Evolutionary conservation across 2,113 vertebrate genomes (phyloP).

Genomic region (Triplophysa dalaica): DNA sequence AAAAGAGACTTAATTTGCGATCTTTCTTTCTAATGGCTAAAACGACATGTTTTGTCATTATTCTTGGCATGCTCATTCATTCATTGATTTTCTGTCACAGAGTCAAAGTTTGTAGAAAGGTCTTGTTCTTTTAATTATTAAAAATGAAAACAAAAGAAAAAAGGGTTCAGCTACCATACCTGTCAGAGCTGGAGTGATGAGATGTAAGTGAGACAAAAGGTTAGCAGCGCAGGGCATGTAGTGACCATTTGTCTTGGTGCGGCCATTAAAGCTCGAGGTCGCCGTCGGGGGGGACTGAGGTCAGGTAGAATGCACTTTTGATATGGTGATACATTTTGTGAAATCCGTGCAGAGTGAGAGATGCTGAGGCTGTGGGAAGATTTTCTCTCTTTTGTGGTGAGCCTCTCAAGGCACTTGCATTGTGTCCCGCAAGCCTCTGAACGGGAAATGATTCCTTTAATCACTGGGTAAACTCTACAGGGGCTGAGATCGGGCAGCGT

Average conservation of each 20-base stretch:
- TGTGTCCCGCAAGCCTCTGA: slow-evolving; percentile 57
- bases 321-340: slow-evolving; percentile 74
- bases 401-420: slow-evolving; percentile 62
- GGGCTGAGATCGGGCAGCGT: slow-evolving; percentile 39
- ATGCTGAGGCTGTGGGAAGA: slow-evolving; percentile 70
- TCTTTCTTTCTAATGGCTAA: neutral
- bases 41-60: neutral
- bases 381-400: slow-evolving; percentile 62
- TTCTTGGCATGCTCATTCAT: neutral
- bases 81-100: neutral
- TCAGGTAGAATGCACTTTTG: slow-evolving; percentile 78
- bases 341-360: slow-evolving; percentile 70
- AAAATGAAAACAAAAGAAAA: slow-evolving; percentile 36
- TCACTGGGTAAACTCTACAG: slow-evolving; percentile 53
- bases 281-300: slow-evolving; percentile 65
- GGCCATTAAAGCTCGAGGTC: slow-evolving; percentile 77
- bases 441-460: slow-evolving; percentile 58
- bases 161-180: slow-evolving; percentile 48
- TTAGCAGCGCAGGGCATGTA: slow-evolving; percentile 66
- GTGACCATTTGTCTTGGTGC: slow-evolving; percentile 74
- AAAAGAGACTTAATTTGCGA: neutral
- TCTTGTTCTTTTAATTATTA: slow-evolving; percentile 9
- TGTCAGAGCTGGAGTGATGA: slow-evolving; percentile 63
- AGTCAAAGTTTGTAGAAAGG: slow-evolving; percentile 25
- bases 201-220: slow-evolving; percentile 66